Evolutionary conservation across 2,113 vertebrate genomes (phyloP).

Genomic region (Nesoenas mayeri): DNA sequence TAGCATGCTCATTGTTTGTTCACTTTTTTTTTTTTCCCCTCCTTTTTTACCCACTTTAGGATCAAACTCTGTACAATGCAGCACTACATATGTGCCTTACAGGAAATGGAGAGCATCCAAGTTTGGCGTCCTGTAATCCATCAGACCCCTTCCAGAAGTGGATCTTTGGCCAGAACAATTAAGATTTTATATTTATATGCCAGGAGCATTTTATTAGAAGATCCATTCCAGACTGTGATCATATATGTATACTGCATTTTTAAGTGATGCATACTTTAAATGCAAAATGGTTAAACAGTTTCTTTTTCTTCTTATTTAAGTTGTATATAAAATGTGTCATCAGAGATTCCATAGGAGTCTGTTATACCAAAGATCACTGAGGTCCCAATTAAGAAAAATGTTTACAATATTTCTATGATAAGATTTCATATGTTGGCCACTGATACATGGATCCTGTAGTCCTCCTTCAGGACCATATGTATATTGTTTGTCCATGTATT

Average conservation of each 20-base stretch:
- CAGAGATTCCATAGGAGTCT: slow-evolving; percentile 37
- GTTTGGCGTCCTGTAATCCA: slow-evolving; percentile 83
- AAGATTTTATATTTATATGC: slow-evolving; percentile 52
- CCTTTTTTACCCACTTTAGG: slow-evolving; percentile 72
- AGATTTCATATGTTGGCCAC: slow-evolving; percentile 38
- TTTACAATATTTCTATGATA: slow-evolving; percentile 72
- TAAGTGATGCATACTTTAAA: slow-evolving; percentile 63
- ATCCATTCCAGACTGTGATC: slow-evolving; percentile 65
- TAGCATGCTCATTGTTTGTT: not conserved
- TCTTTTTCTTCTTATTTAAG: slow-evolving; percentile 34
- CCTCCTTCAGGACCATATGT: not conserved
- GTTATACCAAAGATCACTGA: slow-evolving; percentile 74
- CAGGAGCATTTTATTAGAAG: slow-evolving; percentile 32
- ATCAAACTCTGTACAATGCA: slow-evolving; percentile 85
- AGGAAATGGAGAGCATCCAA: slow-evolving; percentile 83
- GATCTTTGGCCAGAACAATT: slow-evolving; percentile 81
- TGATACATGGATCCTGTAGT: slow-evolving; percentile 12
- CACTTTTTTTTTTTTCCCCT: not conserved
- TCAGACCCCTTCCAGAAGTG: slow-evolving; percentile 89
- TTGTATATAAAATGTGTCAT: slow-evolving; percentile 23
- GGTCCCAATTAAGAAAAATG: slow-evolving; percentile 49
- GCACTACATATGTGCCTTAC: slow-evolving; percentile 86
- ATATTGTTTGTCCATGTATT: slow-evolving; percentile 19
- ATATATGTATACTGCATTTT: slow-evolving; percentile 57
- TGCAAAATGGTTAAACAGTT: slow-evolving; percentile 62